Evolutionary conservation across 2,113 vertebrate genomes (phyloP).

Genomic region (Peucedramus taeniatus): DNA sequence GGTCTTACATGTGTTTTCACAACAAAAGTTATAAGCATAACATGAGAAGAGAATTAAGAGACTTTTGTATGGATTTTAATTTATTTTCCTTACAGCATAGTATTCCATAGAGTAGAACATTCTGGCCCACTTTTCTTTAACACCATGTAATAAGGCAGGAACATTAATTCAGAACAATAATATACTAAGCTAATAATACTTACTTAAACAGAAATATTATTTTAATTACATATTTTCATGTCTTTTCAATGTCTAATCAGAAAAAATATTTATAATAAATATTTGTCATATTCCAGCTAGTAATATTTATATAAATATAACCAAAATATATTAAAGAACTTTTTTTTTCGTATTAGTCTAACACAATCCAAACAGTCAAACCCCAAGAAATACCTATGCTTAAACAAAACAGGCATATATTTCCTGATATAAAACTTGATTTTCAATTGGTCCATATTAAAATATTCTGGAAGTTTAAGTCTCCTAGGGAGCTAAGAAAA

Average conservation of each 20-base stretch:
- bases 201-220: background rate
- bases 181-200: background rate
- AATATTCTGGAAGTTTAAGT: background rate
- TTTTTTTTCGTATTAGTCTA: background rate
- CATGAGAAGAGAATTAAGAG: background rate
- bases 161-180: background rate
- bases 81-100: background rate
- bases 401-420: background rate
- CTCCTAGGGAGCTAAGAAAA: background rate
- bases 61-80: background rate
- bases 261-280: background rate
- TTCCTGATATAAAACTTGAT: background rate
- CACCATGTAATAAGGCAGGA: background rate
- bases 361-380: background rate
- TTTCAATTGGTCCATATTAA: background rate
- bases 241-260: background rate
- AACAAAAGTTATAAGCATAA: background rate
- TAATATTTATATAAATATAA: background rate
- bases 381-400: background rate
- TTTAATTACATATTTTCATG: background rate
- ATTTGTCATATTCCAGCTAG: background rate
- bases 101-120: background rate
- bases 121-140: background rate
- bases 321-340: background rate
- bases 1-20: background rate